phyloP scores from a whole-genome alignment of 1,140 invertebrate species.

The Paracyclopina nana region DNA sequence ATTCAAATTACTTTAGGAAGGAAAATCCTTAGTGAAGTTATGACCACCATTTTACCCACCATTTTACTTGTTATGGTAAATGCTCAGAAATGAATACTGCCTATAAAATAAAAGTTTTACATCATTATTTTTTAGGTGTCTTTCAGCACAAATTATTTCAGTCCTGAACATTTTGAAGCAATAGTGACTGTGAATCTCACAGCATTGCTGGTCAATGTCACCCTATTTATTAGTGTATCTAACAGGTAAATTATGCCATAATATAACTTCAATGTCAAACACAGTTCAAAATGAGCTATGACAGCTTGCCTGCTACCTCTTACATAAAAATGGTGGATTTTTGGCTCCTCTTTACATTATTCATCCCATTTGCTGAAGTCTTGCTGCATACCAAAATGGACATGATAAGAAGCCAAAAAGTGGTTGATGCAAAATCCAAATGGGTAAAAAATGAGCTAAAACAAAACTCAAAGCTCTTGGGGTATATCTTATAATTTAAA shows the following conservation, averaged over 20 bases:
- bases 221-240: not conserved
- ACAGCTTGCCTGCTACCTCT: not conserved
- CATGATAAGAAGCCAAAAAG: too few species aligned
- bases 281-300: too few species aligned
- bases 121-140: too few species aligned
- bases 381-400: not conserved
- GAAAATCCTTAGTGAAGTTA: not conserved
- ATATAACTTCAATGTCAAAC: too few species aligned
- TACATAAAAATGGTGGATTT: slow-evolving; percentile 7
- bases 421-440: too few species aligned
- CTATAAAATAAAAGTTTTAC: too few species aligned
- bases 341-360: slow-evolving; percentile 1
- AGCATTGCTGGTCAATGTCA: not conserved
- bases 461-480: too few species aligned
- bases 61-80: not conserved
- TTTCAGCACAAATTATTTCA: not conserved
- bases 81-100: too few species aligned
- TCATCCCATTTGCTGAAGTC: slow-evolving; percentile 3
- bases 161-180: not conserved
- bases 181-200: not conserved
- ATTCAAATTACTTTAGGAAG: not conserved
- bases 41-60: not conserved
- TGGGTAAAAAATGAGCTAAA: too few species aligned
- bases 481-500: too few species aligned
- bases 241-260: too few species aligned